Evolutionary conservation across 2,797 vertebrate species (phyloP).

Genomic region (Lateolabrax maculatus): DNA sequence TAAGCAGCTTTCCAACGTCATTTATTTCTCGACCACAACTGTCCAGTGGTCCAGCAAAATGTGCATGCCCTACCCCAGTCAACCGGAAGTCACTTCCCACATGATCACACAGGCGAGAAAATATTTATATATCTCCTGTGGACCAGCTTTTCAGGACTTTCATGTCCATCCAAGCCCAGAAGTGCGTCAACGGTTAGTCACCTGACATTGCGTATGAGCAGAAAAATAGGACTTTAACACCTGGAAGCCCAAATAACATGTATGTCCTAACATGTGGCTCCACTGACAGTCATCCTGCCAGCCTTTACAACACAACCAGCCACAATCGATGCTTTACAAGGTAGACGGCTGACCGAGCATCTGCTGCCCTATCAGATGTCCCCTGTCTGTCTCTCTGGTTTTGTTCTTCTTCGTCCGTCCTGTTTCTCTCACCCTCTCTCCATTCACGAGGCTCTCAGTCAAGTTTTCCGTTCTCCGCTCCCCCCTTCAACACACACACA

Average conservation of each 20-base stretch:
- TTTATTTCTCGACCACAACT: too few relatives aligned
- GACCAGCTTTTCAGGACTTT: background rate
- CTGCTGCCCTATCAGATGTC: constrained; percentile 49
- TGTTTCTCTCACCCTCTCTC: constrained; percentile 13
- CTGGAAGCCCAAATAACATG: too few relatives aligned
- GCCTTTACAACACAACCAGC: constrained; percentile 14
- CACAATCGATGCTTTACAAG: constrained; percentile 43
- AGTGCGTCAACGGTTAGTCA: background rate
- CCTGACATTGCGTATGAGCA: background rate
- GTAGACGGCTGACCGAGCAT: constrained; percentile 36
- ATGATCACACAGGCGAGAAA: too few relatives aligned
- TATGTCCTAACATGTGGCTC: constrained; percentile 11
- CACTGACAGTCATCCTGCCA: constrained; percentile 15
- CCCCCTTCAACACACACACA: background rate
- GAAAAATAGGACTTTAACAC: too few relatives aligned
- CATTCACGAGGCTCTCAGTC: constrained; percentile 6
- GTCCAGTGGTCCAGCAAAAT: too few relatives aligned
- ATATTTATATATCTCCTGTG: too few relatives aligned
- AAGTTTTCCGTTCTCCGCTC: background rate
- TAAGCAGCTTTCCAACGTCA: too few relatives aligned
- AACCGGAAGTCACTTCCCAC: too few relatives aligned
- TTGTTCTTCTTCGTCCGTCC: constrained; percentile 14
- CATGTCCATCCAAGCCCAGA: background rate
- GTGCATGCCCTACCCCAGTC: too few relatives aligned
- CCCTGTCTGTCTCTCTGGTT: background rate